Conservation (phyloP, 2,797 vertebrate genomes). For the Sparus aurata region DNA sequence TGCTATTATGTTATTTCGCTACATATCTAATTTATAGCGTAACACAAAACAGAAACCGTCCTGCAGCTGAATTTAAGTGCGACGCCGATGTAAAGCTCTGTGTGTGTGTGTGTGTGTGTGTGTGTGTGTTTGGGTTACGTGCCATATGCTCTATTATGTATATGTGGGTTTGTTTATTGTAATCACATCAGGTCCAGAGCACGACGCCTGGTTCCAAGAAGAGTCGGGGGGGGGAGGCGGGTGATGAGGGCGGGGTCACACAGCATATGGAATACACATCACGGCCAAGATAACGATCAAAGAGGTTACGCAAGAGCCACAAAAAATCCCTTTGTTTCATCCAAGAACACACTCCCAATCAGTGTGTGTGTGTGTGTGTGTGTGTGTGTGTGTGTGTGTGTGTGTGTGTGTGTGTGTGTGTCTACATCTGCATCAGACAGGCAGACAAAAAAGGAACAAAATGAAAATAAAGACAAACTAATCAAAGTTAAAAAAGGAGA, state of each 20-base stretch:
- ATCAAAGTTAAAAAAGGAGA: not conserved
- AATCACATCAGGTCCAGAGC: conserved; percentile 18
- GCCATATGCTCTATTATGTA: conserved; percentile 2
- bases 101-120: conserved; percentile 6
- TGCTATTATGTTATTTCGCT: not conserved
- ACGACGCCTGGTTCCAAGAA: conserved; percentile 15
- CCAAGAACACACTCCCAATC: conserved; percentile 74
- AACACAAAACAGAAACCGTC: not conserved
- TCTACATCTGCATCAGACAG: not conserved
- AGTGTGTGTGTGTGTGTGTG: not conserved
- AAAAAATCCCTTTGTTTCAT: conserved; percentile 75
- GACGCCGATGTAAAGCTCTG: not conserved
- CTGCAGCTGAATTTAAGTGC: not conserved
- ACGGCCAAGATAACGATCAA: conserved; percentile 78
- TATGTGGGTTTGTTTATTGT: conserved; percentile 47
- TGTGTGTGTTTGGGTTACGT: conserved; percentile 11
- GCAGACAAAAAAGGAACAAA: not conserved
- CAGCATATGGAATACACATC: conserved; percentile 80
- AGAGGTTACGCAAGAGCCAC: conserved; percentile 76
- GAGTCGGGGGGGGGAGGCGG: conserved; percentile 9
- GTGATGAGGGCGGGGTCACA: conserved; percentile 56
- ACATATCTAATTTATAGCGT: no score
- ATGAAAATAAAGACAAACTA: not conserved
- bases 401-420: conserved; percentile 5
- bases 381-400: conserved; percentile 5